Base-by-base conservation (phyloP, 1,140 invertebrate species). In the Drosophila triauraria region DNA sequence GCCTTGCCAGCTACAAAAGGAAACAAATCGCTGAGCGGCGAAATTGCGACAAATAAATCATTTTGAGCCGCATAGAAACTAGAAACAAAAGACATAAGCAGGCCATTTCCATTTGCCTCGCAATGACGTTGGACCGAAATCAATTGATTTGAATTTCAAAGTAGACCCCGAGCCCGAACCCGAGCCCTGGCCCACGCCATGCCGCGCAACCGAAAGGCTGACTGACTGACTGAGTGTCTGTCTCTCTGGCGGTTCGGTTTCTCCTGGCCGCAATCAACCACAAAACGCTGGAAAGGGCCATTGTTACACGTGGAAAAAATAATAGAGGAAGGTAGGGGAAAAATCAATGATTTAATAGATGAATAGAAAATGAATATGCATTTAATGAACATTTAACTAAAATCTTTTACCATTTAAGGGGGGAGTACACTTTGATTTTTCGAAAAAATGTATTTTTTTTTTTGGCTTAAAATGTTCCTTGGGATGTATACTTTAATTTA, bases 101-200 rank as follows among this genome's bases (percentile, higher is more conserved):
- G 82, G 75, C 82, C 64, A 91, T 91, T 86, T 91, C 87, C 81
- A 90, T 90, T 90, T 86, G 82, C 79, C 75, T 81, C 65, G n/a
- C 85, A 86, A 86, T 86, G 82, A 86, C 83, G 82, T 86, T 91
- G 78, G 74, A 64, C 80, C 85, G 65, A 80, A 84, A 90, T 88
- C 85, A 90, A 90, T 90, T 91, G 85, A 90, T 90, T 90, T 90
- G 85, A 90, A 90, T 90, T 90, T 90, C 85, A 91, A 90, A 90
- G 85, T 56, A 69, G 40, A 67, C 23, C 23, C 53, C 32, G 32
- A 17, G 12, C 35, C 30, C 30, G 8, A 32, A 32, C 30, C 30
- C 35, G 10, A 25, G 27, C 27, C 27, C 27, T 20, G 20, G 40
- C 44, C 30, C 30, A 42, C 51, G 51, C 51, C 30, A 32, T 32